These are phyloP conservation scores for Eumerus sabulonum DNA, from an alignment of 2,888 invertebrate genomes.

Conservation along the genomic window DNA sequence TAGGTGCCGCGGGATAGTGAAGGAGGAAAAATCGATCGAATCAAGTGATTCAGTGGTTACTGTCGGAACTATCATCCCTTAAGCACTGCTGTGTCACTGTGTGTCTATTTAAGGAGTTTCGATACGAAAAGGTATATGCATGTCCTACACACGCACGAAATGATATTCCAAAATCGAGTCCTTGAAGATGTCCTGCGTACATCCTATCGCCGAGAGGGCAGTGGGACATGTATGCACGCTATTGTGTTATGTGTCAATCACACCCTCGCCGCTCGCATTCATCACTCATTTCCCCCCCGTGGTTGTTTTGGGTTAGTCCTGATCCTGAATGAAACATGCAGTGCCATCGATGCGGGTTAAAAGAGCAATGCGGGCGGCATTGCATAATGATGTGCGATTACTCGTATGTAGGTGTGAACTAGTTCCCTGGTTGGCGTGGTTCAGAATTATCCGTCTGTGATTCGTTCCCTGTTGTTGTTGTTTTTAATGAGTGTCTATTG, in stretches of 20 bases:
- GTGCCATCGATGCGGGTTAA: neutral
- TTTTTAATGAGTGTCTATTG: too few relatives aligned
- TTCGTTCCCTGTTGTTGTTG: too few relatives aligned
- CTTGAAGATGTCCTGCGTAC: constrained; percentile 35
- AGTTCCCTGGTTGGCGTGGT: too few relatives aligned
- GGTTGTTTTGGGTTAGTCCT: constrained; percentile 13
- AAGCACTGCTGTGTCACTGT: constrained; percentile 25
- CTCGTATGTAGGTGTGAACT: too few relatives aligned
- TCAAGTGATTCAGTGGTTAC: constrained; percentile 20
- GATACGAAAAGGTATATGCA: constrained; percentile 22
- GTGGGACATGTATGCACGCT: constrained; percentile 10
- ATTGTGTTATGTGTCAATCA: constrained; percentile 53
- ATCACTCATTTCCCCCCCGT: constrained; percentile 17
- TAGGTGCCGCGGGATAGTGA: too few relatives aligned
- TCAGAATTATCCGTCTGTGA: too few relatives aligned
- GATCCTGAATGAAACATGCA: neutral
- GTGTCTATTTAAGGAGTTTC: constrained; percentile 15
- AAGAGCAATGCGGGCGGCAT: constrained; percentile 7
- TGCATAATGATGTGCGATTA: constrained; percentile 9
- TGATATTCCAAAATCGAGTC: constrained; percentile 33
- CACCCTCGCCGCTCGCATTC: constrained; percentile 34
- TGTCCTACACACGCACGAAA: constrained; percentile 30
- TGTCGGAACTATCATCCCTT: constrained; percentile 26
- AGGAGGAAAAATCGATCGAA: constrained; percentile 56
- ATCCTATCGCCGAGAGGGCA: too few relatives aligned